Evolutionary conservation across 2,797 vertebrate species (phyloP), one percentile per base, ranked within the genome.

Genomic region (Rhyacichthys aspro): DNA sequence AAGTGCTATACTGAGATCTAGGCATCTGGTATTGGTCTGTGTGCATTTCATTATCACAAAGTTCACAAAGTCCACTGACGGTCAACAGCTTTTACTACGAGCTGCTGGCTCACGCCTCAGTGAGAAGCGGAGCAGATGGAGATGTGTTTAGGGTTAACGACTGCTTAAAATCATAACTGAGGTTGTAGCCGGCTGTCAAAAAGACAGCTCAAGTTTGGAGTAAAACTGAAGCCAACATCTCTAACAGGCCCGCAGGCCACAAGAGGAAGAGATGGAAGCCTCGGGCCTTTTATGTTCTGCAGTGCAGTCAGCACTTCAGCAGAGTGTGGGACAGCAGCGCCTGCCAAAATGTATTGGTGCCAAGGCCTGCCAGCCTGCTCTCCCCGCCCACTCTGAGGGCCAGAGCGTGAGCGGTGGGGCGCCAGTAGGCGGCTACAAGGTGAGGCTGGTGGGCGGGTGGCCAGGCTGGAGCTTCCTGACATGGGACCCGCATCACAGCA

Each of bases 381-480:
- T 89, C 83, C 86, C 87, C 89, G 84, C 92, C 92, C 89, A 91
- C 91, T 91, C 87, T 74, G 63, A 89, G 86, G 83, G 85, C 88
- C 84, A 88, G 83, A 88, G 90, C 78, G 89, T 87, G 90, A 87
- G 88, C 83, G 83, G 82, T 81, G 72, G 86, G 88, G 85, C 78
- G 74, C 85, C 73, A 46, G 91, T 91, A 86, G 89, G 88, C 84
- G 83, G 83, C 79, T 76, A 82, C 83, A 88, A 91, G 90, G 90
- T 91, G 90, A 92, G 87, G 88, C 77, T 89, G 84, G 91, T 92
- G 90, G 92, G 90, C 83, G 90, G 86, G 69, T 65, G 82, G 90
- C 87, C 86, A 90, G 87, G 90, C 87, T 87, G 89, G 86, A 89
- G 90, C 92, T 91, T 92, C 90, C 90, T 91, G 89, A 92, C 89